These are phyloP conservation scores for Phyllotreta striolata DNA, from an alignment of 2,888 invertebrate species.

Conservation along the genomic window DNA sequence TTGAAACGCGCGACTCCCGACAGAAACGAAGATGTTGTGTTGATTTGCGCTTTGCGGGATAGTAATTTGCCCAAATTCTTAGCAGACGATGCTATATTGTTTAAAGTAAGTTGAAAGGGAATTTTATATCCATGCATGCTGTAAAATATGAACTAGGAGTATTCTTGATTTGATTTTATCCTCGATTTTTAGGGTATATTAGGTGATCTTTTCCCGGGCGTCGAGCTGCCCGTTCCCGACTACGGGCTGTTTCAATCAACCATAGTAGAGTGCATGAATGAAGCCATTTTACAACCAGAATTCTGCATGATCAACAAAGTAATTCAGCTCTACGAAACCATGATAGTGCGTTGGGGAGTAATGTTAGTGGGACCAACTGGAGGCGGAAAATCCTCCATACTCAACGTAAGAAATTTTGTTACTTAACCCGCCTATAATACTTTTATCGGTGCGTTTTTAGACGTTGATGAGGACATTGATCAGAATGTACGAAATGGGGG, in stretches of 20 bases:
- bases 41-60: conserved; percentile 86
- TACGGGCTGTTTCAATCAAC: conserved; percentile 79
- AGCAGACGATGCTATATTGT: conserved; percentile 82
- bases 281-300: conserved; percentile 73
- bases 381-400: conserved; percentile 82
- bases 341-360: conserved; percentile 91
- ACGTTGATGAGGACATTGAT: conserved; percentile 75
- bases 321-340: conserved; percentile 88
- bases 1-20: conserved; percentile 86
- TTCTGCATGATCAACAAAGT: conserved; percentile 74
- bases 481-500: conserved; percentile 69
- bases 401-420: conserved; percentile 65
- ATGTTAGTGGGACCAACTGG: conserved; percentile 93
- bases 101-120: conserved; percentile 65
- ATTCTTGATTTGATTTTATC: conserved; percentile 6
- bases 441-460: conserved; percentile 59
- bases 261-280: conserved; percentile 65
- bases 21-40: conserved; percentile 82
- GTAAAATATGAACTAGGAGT: too few species aligned
- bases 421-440: neutral
- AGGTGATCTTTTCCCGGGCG: conserved; percentile 89
- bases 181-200: conserved; percentile 72
- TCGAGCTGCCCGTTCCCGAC: conserved; percentile 78
- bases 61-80: conserved; percentile 92
- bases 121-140: too few species aligned